Evolutionary conservation across 2,113 vertebrate genomes (phyloP), one percentile per base, ranked within the genome.

Genomic region (Oreochromis spilurus): DNA sequence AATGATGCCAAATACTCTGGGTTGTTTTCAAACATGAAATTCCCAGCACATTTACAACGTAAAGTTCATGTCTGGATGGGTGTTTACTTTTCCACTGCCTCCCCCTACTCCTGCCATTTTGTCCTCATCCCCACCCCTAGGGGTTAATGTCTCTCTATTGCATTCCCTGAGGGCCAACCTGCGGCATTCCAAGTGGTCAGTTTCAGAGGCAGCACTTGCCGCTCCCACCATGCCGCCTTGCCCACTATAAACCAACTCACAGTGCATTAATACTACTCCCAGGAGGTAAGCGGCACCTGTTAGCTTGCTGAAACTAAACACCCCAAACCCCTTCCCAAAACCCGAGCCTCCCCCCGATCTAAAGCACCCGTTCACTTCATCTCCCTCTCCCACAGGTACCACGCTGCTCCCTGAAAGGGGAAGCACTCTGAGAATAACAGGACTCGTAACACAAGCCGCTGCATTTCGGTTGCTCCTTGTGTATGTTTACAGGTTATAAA

Each of bases 211-310:
- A 31, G 87, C 83, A 7, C 48, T 62, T 9, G 45, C 89, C 58
- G 48, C 52, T 77, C 34, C 80, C 55, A 40, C 79, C 57, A 1
- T 29, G 36, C 86, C 14, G 86, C 89, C 83, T 36, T 29, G 21
- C 88, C 86, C 89, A 86, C 88, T 89, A 80, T 79, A 92, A 91
- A 88, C 89, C 93, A 52, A 84, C 88, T 87, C 88, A 87, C 90
- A 79, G 85, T 81, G 84, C 91, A 90, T 93, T 93, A 93, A 93
- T 91, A 86, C 89, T 72, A 57, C 86, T 92, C 95, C 93, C 93
- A 87, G 87, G 94, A 95, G 93, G 89, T 95, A 79, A 84, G 89
- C 36, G 81, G 92, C 96, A 96, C 94, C 96, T 96, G 95, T 95
- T 91, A 79, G 82, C 52, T 92, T 72, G 50, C 87, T 93, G 95